Evolutionary conservation across 2,113 vertebrate genomes (phyloP), one percentile per base, ranked within the genome.

Genomic region (Xiphias gladius): DNA sequence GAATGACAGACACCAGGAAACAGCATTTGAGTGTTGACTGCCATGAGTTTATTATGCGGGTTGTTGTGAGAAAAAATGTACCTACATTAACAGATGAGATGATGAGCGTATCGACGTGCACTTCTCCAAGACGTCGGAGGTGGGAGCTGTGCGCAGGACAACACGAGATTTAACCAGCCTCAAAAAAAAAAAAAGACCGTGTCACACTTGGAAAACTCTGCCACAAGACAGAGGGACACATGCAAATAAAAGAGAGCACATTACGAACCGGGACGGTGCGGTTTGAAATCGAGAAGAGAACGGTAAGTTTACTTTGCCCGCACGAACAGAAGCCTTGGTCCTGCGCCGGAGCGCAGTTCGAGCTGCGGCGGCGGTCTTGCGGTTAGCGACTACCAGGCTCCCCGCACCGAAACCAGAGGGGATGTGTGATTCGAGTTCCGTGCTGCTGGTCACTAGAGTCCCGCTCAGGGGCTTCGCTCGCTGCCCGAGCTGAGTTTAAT

Each of bases 111-210:
- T 7, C 50, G 22, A 19, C 61, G 68, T 93, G 94, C 87, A 93
- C 81, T 94, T 87, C 93, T 88, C 67, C 52, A 65, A 89, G 80
- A 72, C 89, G 90, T 87, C 95, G 68, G 73, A 80, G 88, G 94
- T 92, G 85, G 94, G 94, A 83, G 94, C 94, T 89, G 86, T 91
- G 79, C 82, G 78, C 81, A n/a, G 69, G 57, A n/a, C 24, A 35
- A 66, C 52, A 1, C 20, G 61, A 61, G 46, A 22, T 20, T n/a
- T 14, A 76, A 72, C 32, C 76, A 86, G 73, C 75, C 66, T 37
- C 26, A 4, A 5, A 9, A 57, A 54, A 26, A 39, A 71, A 41
- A 41, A 7, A 24, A 14, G 24, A 41, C 61, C 28, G 69, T 68
- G 82, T 32, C 64, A 3, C 85, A 79, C 70, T 91, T 87, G 52